phyloP scores from a whole-genome alignment of 2,113 vertebrate species.

The Pollachius pollachius region DNA sequence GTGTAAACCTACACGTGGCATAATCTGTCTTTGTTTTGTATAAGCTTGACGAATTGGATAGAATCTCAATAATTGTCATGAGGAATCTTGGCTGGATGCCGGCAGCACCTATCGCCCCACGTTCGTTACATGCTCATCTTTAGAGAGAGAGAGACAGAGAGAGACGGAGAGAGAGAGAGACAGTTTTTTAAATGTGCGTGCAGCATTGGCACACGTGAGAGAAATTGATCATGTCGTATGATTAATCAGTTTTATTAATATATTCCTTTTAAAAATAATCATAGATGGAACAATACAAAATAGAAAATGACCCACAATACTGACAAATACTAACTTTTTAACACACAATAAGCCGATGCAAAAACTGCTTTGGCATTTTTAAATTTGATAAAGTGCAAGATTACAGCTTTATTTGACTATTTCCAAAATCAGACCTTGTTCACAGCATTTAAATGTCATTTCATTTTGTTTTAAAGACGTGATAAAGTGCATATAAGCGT shows the following conservation, averaged over 20 bases:
- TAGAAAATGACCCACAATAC: slow-evolving; percentile 66
- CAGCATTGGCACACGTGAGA: slow-evolving; percentile 31
- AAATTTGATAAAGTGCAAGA: slow-evolving; percentile 88
- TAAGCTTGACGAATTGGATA: too few relatives aligned
- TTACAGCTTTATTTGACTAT: slow-evolving; percentile 72
- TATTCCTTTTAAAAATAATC: slow-evolving; percentile 69
- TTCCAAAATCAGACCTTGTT: slow-evolving; percentile 75
- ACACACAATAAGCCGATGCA: slow-evolving; percentile 75
- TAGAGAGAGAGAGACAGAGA: neutral
- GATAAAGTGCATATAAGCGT: slow-evolving; percentile 87
- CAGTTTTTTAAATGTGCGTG: neutral
- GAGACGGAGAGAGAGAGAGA: neutral
- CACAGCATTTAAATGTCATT: slow-evolving; percentile 67
- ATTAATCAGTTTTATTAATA: slow-evolving; percentile 36
- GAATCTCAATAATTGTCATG: too few relatives aligned
- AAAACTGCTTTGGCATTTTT: slow-evolving; percentile 92
- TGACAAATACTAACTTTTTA: slow-evolving; percentile 51
- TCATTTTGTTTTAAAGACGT: slow-evolving; percentile 64
- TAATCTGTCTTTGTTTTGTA: too few relatives aligned
- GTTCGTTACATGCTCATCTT: slow-evolving; percentile 7
- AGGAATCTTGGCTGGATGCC: too few relatives aligned
- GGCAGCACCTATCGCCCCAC: neutral
- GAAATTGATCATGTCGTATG: neutral
- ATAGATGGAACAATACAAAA: slow-evolving; percentile 66
- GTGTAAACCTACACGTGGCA: too few relatives aligned